Percentiles rank a stretch among this genome's conserved stretches.
phyloP scores from a whole-genome alignment of 2,113 vertebrate genomes.

The Antigone vipio region DNA sequence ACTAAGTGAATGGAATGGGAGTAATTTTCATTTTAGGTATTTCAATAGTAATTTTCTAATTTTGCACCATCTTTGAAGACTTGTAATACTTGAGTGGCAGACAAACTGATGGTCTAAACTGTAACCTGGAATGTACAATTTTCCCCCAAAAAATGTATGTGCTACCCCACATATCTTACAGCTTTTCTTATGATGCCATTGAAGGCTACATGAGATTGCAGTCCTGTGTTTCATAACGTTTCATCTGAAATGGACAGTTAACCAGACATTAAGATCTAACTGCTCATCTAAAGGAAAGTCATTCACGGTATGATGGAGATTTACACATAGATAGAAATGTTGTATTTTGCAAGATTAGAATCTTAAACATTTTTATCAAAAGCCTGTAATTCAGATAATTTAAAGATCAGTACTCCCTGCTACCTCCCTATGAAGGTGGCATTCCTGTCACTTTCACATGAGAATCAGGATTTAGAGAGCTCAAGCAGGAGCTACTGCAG shows the following conservation, averaged over 20 bases:
- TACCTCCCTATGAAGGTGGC: background rate
- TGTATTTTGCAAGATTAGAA: background rate
- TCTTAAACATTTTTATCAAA: background rate
- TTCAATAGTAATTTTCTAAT: background rate
- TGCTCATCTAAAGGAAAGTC: background rate
- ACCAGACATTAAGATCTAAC: background rate
- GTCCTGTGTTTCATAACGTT: background rate
- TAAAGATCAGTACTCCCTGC: background rate
- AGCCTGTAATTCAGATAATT: background rate
- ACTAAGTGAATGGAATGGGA: background rate
- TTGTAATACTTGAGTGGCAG: background rate
- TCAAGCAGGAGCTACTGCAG: background rate
- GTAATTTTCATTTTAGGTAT: background rate
- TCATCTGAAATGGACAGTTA: background rate
- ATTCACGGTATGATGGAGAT: background rate
- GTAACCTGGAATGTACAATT: background rate
- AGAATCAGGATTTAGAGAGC: background rate
- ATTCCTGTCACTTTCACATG: background rate
- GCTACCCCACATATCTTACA: background rate
- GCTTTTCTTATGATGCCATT: background rate
- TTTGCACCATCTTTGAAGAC: background rate
- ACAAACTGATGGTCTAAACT: background rate
- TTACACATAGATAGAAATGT: background rate
- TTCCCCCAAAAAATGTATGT: accelerated
- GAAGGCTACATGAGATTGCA: background rate